Evolutionary conservation across 2,113 vertebrate species (phyloP), one percentile per base, ranked within the genome.

Genomic region (Cichladusa arquata): DNA sequence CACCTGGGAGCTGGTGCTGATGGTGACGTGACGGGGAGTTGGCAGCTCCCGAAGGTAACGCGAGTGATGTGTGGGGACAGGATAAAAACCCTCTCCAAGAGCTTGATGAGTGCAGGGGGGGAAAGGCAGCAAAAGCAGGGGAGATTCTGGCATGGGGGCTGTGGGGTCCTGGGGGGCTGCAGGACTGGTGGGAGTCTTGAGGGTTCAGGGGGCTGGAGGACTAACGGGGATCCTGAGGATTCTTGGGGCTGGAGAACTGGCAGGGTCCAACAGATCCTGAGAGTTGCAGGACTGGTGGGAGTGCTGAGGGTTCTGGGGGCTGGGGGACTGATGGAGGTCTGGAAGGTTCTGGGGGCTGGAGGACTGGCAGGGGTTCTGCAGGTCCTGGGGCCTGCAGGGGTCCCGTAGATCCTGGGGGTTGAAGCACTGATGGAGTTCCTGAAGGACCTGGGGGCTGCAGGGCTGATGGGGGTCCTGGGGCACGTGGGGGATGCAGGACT

Each of bases 1-100:
- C 96, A 82, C 93, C 88, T 86, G 96, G 93, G 94, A 95, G 86
- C 93, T 93, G 88, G 92, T 28, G 90, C 88, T 82, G 92, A 66
- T 72, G 89, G 65, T 28, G 85, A 50, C 3, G 36, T 88, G 94
- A 82, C 11, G 26, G 66, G 79, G 91, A 92, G 40, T 2, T 92
- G 96, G 62, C 93, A 95, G 94, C 86, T 93, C 93, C 76, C 26
- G 8, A 22, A 74, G 86, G 92, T 56, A 31, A 42, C 1, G 2
- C 40, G 4, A n/a, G 81, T 92, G 94, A 95, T 20, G 47, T 81
- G 91, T 14, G 69, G 90, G 95, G 92, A 94, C 36, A 25, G 78
- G 33, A 81, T 74, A 62, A 82, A 47, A 69, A 13, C 6, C 24
- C 33, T 47, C 29, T 50, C 44, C 0, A 0, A 45, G 71, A 76